Evolutionary conservation across 2,113 vertebrate genomes (phyloP), one percentile per base, ranked within the genome.

Genomic region (Hemibagrus wyckioides): DNA sequence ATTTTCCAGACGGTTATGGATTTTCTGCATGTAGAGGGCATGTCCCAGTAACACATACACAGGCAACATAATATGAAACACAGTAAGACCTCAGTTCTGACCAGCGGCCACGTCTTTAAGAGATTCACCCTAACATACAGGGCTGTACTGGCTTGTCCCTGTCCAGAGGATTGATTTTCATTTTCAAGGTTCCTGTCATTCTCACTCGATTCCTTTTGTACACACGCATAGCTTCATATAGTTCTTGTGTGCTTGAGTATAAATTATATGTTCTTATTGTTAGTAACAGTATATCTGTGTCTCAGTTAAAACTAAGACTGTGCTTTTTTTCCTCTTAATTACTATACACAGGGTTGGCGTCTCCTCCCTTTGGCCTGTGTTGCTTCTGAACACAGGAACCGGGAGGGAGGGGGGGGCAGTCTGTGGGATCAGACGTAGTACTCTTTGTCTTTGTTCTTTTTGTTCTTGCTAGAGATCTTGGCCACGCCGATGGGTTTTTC

Each of bases 401-500:
- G 75, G 86, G 88, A 69, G 61, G 84, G 90, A 65, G 86, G 88
- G 59, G 61, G 84, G 90, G 87, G 54, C 57, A 50, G 84, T 83
- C 75, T 87, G 84, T 82, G 67, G 85, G 80, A 96, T 99, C 98
- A 99, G 96, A 99, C 99, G 88, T 99, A 99, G 94, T 99, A 99
- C 95, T 99, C 99, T 94, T 99, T 99, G 96, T 99, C 99, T 96
- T 99, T 99, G 96, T 99, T 99, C 94, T 99, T 99, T 97, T 99
- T 99, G 94, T 97, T 98, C 95, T 99, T 99, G 95, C 93, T 96
- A 94, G 98, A 97, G 95, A 97, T 98, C 95, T 99, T 99, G 92
- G 97, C 95, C 90, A 97, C 97, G 94, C 97, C 97, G 91, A 98
- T 97, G 57, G 97, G 97, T 82, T 99, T 99, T 92, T 99, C 99